Percentiles rank a stretch among this genome's conserved stretches.
Evolutionary conservation across 2,113 vertebrate genomes (phyloP).

Genomic region (Romanogobio albipinnatus): DNA sequence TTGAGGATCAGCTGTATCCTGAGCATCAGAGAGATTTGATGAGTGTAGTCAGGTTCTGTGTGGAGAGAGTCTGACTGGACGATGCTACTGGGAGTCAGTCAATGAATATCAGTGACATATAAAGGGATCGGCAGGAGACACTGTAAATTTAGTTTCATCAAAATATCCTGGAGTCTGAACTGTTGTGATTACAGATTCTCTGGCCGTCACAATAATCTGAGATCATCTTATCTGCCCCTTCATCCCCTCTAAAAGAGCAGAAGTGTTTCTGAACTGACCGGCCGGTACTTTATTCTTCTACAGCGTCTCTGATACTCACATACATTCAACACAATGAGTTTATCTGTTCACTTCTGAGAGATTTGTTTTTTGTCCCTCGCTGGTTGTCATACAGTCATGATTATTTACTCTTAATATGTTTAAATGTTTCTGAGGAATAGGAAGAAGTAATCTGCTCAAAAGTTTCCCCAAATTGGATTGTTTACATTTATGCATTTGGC

Average conservation of each 20-base stretch:
- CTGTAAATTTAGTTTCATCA: not conserved
- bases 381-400: too few species aligned
- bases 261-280: not conserved
- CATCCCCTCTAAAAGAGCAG: not conserved
- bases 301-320: not conserved
- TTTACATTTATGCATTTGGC: too few species aligned
- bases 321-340: not conserved
- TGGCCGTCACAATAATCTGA: not conserved
- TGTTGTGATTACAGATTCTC: not conserved
- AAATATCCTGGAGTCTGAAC: not conserved
- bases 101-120: not conserved
- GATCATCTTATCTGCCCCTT: too few species aligned
- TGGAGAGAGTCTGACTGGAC: too few species aligned
- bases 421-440: not conserved
- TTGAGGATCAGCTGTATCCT: too few species aligned
- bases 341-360: not conserved
- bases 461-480: too few species aligned
- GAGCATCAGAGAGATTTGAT: too few species aligned
- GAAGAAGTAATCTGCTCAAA: slow-evolving; percentile 19
- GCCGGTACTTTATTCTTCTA: not conserved
- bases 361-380: not conserved
- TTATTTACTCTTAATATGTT: not conserved
- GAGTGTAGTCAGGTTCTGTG: too few species aligned
- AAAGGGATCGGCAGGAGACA: too few species aligned
- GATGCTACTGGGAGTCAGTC: too few species aligned